phyloP scores from a whole-genome alignment of 2,888 invertebrate species.

The Piscicola geometra region DNA sequence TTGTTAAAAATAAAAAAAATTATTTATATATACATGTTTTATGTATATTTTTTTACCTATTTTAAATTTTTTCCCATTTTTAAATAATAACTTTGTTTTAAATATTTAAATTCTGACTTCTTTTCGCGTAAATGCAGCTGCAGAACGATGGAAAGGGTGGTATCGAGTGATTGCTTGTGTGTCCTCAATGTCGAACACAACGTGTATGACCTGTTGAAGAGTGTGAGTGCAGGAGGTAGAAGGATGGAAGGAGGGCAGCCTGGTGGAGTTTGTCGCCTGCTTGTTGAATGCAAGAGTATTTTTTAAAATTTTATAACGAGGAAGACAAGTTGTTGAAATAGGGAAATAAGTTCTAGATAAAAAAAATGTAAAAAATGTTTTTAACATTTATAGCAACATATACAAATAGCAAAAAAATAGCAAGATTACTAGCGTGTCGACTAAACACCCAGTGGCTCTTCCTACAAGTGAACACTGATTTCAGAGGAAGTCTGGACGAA shows the following conservation, averaged over 20 bases:
- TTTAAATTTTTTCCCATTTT: neutral
- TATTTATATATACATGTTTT: neutral
- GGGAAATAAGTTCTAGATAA: too few relatives aligned
- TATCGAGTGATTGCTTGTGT: neutral
- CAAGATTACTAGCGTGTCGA: too few relatives aligned
- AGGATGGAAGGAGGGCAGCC: too few relatives aligned
- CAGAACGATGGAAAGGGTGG: conserved; percentile 7
- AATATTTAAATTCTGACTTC: too few relatives aligned
- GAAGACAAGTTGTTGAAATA: too few relatives aligned
- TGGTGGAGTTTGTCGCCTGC: too few relatives aligned
- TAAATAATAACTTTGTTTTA: neutral
- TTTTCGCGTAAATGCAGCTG: too few relatives aligned
- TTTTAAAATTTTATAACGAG: too few relatives aligned
- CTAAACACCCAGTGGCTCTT: neutral
- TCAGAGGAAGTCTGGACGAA: neutral
- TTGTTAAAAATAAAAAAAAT: neutral
- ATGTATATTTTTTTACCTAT: neutral
- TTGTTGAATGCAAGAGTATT: too few relatives aligned
- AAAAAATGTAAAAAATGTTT: too few relatives aligned
- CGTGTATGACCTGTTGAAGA: conserved; percentile 10
- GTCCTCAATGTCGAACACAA: conserved; percentile 16
- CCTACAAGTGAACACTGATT: neutral
- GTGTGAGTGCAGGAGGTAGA: neutral
- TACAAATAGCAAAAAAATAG: too few relatives aligned
- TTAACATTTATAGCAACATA: too few relatives aligned